Evolutionary conservation across 2,113 vertebrate species (phyloP).

Genomic region (Butorides virescens): DNA sequence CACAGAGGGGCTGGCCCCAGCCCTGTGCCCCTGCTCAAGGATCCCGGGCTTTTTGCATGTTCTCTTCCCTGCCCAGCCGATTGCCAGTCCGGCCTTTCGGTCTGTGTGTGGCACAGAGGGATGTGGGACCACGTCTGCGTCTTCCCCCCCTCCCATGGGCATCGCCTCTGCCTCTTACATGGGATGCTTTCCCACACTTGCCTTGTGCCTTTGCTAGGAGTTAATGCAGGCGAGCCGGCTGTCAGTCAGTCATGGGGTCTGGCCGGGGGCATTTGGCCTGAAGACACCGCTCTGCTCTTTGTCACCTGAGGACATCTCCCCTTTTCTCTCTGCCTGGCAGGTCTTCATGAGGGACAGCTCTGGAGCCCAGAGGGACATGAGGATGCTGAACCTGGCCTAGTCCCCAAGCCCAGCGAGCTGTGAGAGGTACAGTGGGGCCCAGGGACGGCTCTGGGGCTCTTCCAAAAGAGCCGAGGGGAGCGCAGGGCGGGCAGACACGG

Average conservation of each 20-base stretch:
- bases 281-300: neutral
- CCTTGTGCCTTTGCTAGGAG: neutral
- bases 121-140: no score
- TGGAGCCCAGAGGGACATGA: neutral
- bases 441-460: neutral
- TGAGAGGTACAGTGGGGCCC: slow-evolving; percentile 22
- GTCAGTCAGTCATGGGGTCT: neutral
- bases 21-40: neutral
- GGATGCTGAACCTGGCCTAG: slow-evolving; percentile 36
- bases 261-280: neutral
- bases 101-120: accelerated
- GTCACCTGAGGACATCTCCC: neutral
- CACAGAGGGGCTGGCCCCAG: neutral
- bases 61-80: neutral
- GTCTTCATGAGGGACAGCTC: slow-evolving; percentile 48
- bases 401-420: neutral
- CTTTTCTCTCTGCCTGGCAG: neutral
- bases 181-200: neutral
- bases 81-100: neutral
- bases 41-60: neutral
- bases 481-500: accelerated
- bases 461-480: neutral
- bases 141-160: neutral
- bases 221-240: neutral
- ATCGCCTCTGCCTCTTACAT: neutral